Conservation (phyloP, 2,888 invertebrate genomes). For the Didymodactylos carnosus region DNA sequence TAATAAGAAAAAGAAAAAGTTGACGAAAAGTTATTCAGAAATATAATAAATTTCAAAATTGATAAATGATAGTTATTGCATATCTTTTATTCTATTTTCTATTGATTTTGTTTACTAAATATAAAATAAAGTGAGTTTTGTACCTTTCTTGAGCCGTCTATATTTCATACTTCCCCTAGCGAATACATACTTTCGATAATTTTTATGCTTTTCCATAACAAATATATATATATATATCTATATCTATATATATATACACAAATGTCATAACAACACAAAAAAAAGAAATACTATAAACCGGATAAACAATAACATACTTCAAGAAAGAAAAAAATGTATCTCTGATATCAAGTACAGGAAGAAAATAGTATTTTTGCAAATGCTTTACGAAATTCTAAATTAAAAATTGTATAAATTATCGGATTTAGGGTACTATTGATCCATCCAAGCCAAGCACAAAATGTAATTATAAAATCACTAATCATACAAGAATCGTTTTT, state of each 20-base stretch:
- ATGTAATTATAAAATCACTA: constrained; percentile 17
- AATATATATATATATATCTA: too few relatives aligned
- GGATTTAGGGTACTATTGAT: constrained; percentile 72
- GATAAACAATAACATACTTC: not conserved
- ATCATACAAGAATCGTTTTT: constrained; percentile 17
- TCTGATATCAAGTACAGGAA: not conserved
- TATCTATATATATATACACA: not conserved
- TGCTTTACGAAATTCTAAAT: constrained; percentile 74
- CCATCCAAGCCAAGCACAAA: constrained; percentile 90
- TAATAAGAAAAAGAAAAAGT: too few relatives aligned
- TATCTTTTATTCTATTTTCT: too few relatives aligned
- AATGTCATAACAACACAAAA: not conserved
- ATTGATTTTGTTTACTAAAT: too few relatives aligned
- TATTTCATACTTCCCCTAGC: too few relatives aligned
- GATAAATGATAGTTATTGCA: too few relatives aligned
- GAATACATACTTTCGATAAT: too few relatives aligned
- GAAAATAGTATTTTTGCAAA: constrained; percentile 64
- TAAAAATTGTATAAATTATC: constrained; percentile 34
- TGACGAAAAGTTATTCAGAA: too few relatives aligned
- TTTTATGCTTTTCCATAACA: too few relatives aligned
- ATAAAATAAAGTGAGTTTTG: too few relatives aligned
- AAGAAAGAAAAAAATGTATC: not conserved
- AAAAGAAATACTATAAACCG: not conserved
- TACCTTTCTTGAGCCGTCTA: too few relatives aligned
- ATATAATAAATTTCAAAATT: too few relatives aligned